These are phyloP conservation scores for Petrocephalus sullivani DNA, from an alignment of 2,797 vertebrate genomes.

Conservation along the genomic window DNA sequence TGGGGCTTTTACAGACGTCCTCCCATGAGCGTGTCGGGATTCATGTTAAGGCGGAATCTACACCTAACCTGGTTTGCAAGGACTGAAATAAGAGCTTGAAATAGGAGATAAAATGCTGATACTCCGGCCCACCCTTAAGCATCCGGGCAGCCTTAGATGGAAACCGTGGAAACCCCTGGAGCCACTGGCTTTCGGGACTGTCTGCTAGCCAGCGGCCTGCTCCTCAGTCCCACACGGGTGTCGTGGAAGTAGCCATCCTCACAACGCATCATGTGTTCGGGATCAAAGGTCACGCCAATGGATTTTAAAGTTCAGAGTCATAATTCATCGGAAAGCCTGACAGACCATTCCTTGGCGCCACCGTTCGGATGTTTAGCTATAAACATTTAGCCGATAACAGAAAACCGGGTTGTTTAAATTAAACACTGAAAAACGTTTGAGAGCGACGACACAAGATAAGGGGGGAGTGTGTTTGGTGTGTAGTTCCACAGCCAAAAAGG, in stretches of 20 bases:
- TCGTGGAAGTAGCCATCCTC: neutral
- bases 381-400: neutral
- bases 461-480: slow-evolving; percentile 4
- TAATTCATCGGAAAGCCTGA: neutral
- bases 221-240: neutral
- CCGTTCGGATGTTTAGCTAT: neutral
- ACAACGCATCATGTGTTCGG: neutral
- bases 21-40: neutral
- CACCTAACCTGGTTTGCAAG: neutral
- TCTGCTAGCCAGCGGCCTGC: neutral
- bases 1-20: slow-evolving; percentile 20
- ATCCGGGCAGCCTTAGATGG: neutral
- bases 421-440: neutral
- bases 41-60: neutral
- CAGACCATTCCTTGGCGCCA: neutral
- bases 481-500: neutral
- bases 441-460: slow-evolving; percentile 8
- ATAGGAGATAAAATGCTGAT: neutral
- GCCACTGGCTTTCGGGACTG: too few relatives aligned
- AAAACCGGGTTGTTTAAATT: neutral
- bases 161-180: neutral
- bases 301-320: neutral
- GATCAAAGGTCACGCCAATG: neutral
- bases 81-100: neutral
- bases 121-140: neutral